A percentile compares a stretch with the other conserved stretches of the same genome.
Conservation (phyloP, 2,113 vertebrate species). For the Corvus cornix region DNA sequence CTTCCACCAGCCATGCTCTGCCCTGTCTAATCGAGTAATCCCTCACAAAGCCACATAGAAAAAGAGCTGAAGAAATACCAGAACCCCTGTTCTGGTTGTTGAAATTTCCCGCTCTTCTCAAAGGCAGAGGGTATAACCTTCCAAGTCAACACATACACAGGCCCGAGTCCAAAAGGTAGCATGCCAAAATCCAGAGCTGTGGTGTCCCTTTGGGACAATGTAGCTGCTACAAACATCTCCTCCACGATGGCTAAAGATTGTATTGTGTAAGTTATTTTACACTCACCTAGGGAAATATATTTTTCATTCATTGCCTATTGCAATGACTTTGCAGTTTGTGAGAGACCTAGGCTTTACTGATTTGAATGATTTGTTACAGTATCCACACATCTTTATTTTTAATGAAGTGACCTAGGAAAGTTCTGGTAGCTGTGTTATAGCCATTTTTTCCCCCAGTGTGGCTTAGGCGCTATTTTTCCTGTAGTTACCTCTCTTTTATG, state of each 20-base stretch:
- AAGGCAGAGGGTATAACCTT: not conserved
- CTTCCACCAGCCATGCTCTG: not conserved
- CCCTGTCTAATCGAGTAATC: not conserved
- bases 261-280: not conserved
- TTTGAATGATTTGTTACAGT: not conserved
- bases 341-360: not conserved
- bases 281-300: not conserved
- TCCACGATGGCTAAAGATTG: not conserved
- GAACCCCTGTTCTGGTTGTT: not conserved
- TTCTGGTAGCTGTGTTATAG: not conserved
- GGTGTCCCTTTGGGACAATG: not conserved
- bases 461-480: not conserved
- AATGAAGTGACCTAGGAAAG: not conserved
- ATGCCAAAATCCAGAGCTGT: not conserved
- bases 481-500: not conserved
- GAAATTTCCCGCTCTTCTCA: not conserved
- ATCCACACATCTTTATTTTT: not conserved
- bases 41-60: not conserved
- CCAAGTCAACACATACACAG: not conserved
- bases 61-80: not conserved
- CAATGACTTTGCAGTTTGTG: conserved; percentile 17
- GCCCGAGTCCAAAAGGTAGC: not conserved
- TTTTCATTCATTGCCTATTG: not conserved
- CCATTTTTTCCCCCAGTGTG: not conserved
- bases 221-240: not conserved